phyloP scores from a whole-genome alignment of 2,113 vertebrate genomes.

The Echinops telfairi region DNA sequence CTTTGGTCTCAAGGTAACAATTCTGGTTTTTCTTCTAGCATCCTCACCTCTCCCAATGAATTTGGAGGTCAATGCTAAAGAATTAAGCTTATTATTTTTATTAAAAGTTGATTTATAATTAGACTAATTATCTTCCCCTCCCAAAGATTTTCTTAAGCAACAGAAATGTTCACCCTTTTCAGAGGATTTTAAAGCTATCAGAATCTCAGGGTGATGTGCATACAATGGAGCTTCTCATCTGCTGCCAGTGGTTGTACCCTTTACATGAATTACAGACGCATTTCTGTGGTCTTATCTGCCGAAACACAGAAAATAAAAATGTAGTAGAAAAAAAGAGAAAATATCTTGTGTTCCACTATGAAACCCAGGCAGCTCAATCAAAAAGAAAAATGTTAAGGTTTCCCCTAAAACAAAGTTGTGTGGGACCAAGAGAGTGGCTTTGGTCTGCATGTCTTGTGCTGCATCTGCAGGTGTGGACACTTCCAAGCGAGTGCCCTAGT shows the following conservation, averaged over 20 bases:
- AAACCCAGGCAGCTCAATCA: not conserved
- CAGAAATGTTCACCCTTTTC: not conserved
- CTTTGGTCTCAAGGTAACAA: slow-evolving; percentile 47
- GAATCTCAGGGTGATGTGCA: not conserved
- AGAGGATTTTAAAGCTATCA: not conserved
- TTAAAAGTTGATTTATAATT: not conserved
- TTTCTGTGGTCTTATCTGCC: not conserved
- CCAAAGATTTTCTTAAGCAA: not conserved
- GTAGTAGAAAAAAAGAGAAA: not conserved
- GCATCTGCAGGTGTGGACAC: not conserved
- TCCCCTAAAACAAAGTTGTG: slow-evolving; percentile 35
- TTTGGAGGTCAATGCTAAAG: slow-evolving; percentile 42
- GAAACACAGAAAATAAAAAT: not conserved
- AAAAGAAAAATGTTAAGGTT: not conserved
- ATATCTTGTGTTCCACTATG: not conserved
- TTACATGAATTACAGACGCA: not conserved
- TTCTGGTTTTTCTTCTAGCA: not conserved
- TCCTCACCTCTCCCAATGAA: not conserved
- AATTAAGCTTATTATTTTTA: too few species aligned
- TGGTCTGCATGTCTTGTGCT: not conserved
- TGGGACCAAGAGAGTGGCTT: not conserved
- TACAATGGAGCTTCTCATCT: not conserved
- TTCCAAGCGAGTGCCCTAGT: not conserved
- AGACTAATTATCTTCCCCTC: not conserved
- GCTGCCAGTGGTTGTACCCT: not conserved